These are phyloP conservation scores for Noturus placidus DNA, from an alignment of 2,113 vertebrate genomes.

Conservation along the genomic window DNA sequence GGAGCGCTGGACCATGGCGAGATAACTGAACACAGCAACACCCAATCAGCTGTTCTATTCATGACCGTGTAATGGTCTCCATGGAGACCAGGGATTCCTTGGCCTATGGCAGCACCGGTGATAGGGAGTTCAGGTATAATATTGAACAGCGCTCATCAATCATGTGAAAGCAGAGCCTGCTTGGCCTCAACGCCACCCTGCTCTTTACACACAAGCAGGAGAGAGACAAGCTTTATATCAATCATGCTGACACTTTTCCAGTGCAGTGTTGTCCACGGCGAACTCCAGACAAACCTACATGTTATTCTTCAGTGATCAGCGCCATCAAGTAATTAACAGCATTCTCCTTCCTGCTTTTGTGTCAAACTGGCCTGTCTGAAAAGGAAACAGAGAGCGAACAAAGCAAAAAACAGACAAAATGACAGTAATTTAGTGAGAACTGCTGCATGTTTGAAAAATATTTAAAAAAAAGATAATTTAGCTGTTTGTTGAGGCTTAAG, in stretches of 20 bases:
- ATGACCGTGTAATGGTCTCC: conserved; percentile 51
- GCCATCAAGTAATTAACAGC: conserved; percentile 14
- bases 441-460: not conserved
- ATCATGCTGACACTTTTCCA: conserved; percentile 44
- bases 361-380: not conserved
- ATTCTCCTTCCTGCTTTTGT: not conserved
- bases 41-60: conserved; percentile 43
- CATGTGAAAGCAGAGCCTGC: conserved; percentile 39
- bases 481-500: conserved; percentile 16
- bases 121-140: conserved; percentile 48
- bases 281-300: conserved; percentile 8
- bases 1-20: conserved; percentile 20
- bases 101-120: conserved; percentile 33
- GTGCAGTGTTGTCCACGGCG: not conserved
- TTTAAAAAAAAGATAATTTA: not conserved
- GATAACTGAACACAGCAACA: conserved; percentile 35
- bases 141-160: conserved; percentile 49
- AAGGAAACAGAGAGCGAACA: not conserved
- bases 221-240: conserved; percentile 48
- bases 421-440: conserved; percentile 27
- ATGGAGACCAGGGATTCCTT: conserved; percentile 54
- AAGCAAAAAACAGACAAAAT: not conserved
- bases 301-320: conserved; percentile 28
- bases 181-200: conserved; percentile 38
- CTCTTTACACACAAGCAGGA: conserved; percentile 44